These are phyloP conservation scores for Asarcornis scutulata DNA, from an alignment of 2,113 vertebrate species.

Conservation along the genomic window DNA sequence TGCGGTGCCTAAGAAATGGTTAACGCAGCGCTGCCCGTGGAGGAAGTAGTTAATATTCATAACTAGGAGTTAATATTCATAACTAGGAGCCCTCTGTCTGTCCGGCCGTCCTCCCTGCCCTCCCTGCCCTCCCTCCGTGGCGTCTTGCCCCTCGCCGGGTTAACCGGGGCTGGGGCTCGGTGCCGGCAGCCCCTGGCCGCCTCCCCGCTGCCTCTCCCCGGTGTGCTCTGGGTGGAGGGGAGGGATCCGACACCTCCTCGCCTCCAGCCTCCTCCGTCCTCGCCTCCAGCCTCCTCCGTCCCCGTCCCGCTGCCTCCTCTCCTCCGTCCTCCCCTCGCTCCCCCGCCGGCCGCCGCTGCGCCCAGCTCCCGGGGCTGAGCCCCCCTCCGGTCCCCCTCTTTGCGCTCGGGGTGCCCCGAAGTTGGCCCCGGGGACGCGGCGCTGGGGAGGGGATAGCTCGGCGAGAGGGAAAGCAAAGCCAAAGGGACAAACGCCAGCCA, in stretches of 20 bases:
- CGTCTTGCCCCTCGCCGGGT: conserved; percentile 1
- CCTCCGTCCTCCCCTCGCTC: not conserved
- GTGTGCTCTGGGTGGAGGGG: conserved; percentile 37
- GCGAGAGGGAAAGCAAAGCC: conserved; percentile 20
- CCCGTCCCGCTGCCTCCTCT: not conserved
- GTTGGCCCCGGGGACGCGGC: conserved; percentile 1
- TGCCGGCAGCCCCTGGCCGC: not conserved
- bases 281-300: conserved; percentile 8
- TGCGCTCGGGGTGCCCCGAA: not conserved
- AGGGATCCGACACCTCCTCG: not conserved
- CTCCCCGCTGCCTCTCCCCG: not conserved
- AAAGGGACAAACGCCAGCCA: conserved; percentile 20
- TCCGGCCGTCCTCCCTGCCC: not conserved
- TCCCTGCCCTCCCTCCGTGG: not conserved
- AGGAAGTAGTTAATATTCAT: conserved; percentile 70
- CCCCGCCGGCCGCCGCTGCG: not conserved
- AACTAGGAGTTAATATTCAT: conserved; percentile 62
- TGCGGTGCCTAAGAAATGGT: conserved; percentile 54
- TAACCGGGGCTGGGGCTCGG: conserved; percentile 29
- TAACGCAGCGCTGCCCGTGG: conserved; percentile 41
- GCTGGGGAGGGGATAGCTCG: not conserved
- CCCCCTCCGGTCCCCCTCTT: not conserved
- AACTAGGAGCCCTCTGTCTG: conserved; percentile 38
- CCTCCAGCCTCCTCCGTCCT: conserved; percentile 19
- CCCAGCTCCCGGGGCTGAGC: not conserved